These are phyloP conservation scores for Oncopodura yosiiana DNA, from an alignment of 1,140 invertebrate species.

Conservation along the genomic window DNA sequence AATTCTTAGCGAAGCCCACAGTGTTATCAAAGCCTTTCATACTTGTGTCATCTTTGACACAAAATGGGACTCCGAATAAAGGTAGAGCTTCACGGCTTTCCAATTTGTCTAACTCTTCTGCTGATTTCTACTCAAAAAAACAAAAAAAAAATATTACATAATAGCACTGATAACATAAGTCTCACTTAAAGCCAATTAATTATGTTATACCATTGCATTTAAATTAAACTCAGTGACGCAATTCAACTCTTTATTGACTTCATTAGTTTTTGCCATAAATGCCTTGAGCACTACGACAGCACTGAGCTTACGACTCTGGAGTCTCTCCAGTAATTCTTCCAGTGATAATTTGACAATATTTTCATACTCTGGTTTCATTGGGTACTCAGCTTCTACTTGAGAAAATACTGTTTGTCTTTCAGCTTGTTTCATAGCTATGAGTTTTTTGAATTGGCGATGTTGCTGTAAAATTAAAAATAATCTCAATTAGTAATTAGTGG, in stretches of 20 bases:
- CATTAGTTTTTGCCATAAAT: conserved; percentile 26
- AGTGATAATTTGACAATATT: conserved; percentile 23
- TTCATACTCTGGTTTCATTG: conserved; percentile 8
- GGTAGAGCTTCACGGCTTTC: conserved; percentile 28
- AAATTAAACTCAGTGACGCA: conserved; percentile 20
- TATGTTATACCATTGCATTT: conserved; percentile 12
- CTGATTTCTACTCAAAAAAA: conserved; percentile 14
- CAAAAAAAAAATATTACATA: neutral
- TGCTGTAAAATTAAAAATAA: too few species aligned
- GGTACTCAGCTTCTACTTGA: too few species aligned
- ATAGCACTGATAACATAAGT: neutral
- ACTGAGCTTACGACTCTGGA: conserved; percentile 19
- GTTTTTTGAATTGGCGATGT: too few species aligned
- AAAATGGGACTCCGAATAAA: conserved; percentile 40
- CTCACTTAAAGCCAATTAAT: neutral
- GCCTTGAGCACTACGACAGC: conserved; percentile 27
- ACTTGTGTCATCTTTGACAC: conserved; percentile 39
- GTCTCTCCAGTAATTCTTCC: conserved; percentile 18
- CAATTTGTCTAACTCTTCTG: conserved; percentile 19
- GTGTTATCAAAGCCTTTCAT: conserved; percentile 44
- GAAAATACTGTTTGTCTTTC: too few species aligned
- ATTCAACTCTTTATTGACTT: conserved; percentile 13
- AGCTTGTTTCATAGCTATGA: too few species aligned
- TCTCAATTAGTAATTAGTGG: too few species aligned
- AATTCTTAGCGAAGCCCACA: conserved; percentile 40